Conservation (phyloP, 2,113 vertebrate species). For the Thunnus thynnus region DNA sequence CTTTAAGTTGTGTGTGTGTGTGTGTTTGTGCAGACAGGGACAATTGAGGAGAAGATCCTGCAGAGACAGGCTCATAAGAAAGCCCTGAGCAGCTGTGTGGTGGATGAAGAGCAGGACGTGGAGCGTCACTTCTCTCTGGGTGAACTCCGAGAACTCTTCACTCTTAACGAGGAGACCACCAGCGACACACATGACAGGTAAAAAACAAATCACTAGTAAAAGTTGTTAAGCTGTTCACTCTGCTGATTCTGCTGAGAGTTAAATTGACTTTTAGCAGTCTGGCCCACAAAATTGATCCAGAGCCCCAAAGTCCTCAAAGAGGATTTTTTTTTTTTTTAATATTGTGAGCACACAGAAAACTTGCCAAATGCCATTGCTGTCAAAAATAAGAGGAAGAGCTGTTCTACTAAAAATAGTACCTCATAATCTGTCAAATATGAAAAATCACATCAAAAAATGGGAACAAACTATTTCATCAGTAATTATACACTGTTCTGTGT, state of each 20-base stretch:
- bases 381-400: too few relatives aligned
- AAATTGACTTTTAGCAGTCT: neutral
- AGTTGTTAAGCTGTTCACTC: neutral
- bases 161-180: slow-evolving; percentile 87
- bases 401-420: too few relatives aligned
- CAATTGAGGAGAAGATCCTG: slow-evolving; percentile 98
- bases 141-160: slow-evolving; percentile 94
- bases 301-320: too few relatives aligned
- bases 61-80: slow-evolving; percentile 99
- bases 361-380: too few relatives aligned
- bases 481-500: too few relatives aligned
- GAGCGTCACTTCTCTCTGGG: slow-evolving; percentile 96
- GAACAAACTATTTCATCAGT: too few relatives aligned
- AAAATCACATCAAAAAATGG: too few relatives aligned
- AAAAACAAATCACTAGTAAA: slow-evolving; percentile 17
- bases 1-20: neutral
- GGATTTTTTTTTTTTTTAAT: too few relatives aligned
- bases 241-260: neutral
- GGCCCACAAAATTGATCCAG: too few relatives aligned
- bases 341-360: too few relatives aligned
- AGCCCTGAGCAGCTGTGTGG: slow-evolving; percentile 97
- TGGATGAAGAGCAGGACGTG: slow-evolving; percentile 97
- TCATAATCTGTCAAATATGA: too few relatives aligned
- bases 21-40: slow-evolving; percentile 88
- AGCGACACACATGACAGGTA: slow-evolving; percentile 97